These are phyloP conservation scores for Tringa solitaria DNA, from an alignment of 2,113 vertebrate species.

Conservation along the genomic window DNA sequence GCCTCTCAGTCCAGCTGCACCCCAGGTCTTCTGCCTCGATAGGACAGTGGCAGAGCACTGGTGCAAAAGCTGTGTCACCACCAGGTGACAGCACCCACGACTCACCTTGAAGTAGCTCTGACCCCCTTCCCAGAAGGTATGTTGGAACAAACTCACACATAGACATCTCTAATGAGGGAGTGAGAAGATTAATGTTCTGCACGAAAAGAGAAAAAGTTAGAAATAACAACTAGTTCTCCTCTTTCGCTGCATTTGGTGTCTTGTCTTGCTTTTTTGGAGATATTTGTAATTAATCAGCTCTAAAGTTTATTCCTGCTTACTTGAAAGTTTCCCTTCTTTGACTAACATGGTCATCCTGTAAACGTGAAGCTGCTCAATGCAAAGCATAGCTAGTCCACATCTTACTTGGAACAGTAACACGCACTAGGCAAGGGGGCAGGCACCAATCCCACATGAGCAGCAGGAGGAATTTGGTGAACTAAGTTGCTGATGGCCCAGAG, in stretches of 20 bases:
- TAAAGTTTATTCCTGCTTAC: not conserved
- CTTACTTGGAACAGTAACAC: not conserved
- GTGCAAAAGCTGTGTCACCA: not conserved
- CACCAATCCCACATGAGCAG: not conserved
- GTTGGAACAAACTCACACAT: not conserved
- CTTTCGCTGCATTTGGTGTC: not conserved
- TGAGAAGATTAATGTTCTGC: not conserved
- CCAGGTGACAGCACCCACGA: accelerated
- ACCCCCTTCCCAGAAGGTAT: not conserved
- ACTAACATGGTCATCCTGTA: not conserved
- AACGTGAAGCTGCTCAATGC: not conserved
- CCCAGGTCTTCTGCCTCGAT: not conserved
- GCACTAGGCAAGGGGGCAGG: not conserved
- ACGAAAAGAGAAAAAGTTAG: not conserved
- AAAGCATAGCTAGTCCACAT: not conserved
- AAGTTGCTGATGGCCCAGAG: not conserved
- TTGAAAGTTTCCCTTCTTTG: not conserved
- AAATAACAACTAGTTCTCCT: not conserved
- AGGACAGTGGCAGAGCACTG: accelerated
- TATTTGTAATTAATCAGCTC: not conserved
- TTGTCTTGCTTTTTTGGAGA: not conserved
- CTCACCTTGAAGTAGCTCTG: not conserved
- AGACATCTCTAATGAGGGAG: not conserved
- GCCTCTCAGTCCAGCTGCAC: not conserved
- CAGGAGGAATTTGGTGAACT: not conserved